phyloP scores from a whole-genome alignment of 2,888 invertebrate genomes.

The Aphidius colemani region DNA sequence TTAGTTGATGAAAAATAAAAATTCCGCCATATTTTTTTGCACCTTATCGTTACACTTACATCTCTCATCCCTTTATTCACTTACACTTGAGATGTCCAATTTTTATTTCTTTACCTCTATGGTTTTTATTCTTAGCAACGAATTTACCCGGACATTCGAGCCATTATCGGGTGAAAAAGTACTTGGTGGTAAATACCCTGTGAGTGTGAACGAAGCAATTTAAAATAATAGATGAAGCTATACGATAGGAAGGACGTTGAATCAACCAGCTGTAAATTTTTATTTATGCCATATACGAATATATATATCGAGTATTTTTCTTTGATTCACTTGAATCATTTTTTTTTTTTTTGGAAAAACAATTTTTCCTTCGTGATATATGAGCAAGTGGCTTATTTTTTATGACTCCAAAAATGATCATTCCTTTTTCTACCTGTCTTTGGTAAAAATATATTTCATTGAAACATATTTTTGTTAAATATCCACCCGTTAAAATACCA shows the following conservation, averaged over 20 bases:
- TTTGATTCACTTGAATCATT: background rate
- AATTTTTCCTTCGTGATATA: background rate
- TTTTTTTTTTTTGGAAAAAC: background rate
- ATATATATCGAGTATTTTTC: background rate
- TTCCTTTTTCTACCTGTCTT: background rate
- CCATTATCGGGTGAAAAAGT: conserved; percentile 24
- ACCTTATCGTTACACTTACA: conserved; percentile 3
- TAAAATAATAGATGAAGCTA: conserved; percentile 32
- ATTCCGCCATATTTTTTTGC: conserved; percentile 15
- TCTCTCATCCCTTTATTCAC: conserved; percentile 1
- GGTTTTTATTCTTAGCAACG: background rate
- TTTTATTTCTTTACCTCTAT: conserved; percentile 8
- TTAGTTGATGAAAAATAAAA: too few relatives aligned
- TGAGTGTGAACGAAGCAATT: conserved; percentile 31
- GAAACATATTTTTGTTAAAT: too few relatives aligned
- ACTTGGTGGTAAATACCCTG: conserved; percentile 30
- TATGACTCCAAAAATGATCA: background rate
- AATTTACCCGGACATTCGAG: conserved; percentile 7
- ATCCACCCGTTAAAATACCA: too few relatives aligned
- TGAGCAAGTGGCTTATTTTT: background rate
- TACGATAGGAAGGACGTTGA: conserved; percentile 13
- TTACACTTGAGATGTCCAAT: conserved; percentile 3
- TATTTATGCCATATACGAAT: background rate
- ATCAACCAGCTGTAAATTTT: conserved; percentile 5
- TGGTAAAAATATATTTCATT: background rate